These are phyloP conservation scores for Sarcophaga caerulescens DNA, from an alignment of 2,888 invertebrate species.

Conservation along the genomic window DNA sequence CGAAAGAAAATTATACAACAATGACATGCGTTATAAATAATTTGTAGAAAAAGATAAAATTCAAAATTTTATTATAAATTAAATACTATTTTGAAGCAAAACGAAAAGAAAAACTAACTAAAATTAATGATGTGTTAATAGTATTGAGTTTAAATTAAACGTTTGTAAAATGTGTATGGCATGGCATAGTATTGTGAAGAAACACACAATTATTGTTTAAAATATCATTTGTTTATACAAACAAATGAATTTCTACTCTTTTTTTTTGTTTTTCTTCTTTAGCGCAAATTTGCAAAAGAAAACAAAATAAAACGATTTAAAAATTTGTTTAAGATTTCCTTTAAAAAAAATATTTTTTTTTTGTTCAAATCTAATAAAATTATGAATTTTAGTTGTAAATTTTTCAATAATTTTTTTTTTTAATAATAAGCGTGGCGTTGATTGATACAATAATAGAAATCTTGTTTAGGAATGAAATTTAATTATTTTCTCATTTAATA, in stretches of 20 bases:
- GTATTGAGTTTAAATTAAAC: slow-evolving; percentile 7
- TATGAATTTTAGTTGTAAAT: neutral
- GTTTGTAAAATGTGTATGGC: no score
- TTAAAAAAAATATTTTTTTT: no score
- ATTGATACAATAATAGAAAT: slow-evolving; percentile 20
- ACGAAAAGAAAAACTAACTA: neutral
- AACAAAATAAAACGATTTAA: no score
- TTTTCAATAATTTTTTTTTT: slow-evolving; percentile 3
- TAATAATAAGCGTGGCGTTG: slow-evolving; percentile 50
- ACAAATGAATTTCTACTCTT: no score
- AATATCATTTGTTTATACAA: no score
- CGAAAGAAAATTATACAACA: neutral
- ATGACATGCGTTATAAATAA: slow-evolving; percentile 44
- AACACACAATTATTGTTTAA: neutral
- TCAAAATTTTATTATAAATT: slow-evolving; percentile 30
- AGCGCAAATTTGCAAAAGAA: no score
- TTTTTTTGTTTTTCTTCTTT: no score
- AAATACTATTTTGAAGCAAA: neutral
- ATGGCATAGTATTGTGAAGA: neutral
- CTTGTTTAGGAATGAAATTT: neutral
- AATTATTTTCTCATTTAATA: slow-evolving; percentile 30
- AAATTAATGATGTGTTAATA: slow-evolving; percentile 36
- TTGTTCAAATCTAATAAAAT: neutral
- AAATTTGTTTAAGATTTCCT: no score
- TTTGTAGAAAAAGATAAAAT: neutral